phyloP scores from a whole-genome alignment of 2,888 invertebrate genomes.

The Papilio protenor region DNA sequence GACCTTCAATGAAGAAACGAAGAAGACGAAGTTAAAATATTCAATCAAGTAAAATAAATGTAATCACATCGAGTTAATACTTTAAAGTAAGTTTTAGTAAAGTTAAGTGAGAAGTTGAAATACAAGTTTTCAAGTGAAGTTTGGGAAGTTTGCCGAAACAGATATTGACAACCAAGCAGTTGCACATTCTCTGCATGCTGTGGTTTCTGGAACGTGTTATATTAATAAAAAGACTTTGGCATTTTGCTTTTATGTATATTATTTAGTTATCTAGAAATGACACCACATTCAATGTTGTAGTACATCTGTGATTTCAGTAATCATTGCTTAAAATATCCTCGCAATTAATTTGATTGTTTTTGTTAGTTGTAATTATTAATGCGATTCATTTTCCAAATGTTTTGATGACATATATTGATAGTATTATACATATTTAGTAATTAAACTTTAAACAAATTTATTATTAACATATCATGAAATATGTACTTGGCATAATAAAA shows the following conservation, averaged over 20 bases:
- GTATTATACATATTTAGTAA: too few species aligned
- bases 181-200: neutral
- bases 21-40: too few species aligned
- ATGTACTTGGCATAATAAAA: too few species aligned
- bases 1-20: too few species aligned
- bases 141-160: neutral
- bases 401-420: slow-evolving; percentile 1
- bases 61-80: slow-evolving; percentile 5
- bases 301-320: neutral
- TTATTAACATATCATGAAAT: too few species aligned
- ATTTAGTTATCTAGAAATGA: too few species aligned
- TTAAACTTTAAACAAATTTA: too few species aligned
- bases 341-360: slow-evolving; percentile 7
- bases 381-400: neutral
- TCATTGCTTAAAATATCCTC: neutral
- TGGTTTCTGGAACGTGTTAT: neutral
- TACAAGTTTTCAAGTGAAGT: slow-evolving; percentile 1
- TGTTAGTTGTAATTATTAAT: neutral
- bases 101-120: slow-evolving; percentile 6
- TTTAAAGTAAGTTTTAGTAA: slow-evolving; percentile 17
- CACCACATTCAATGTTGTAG: too few species aligned
- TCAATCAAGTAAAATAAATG: too few species aligned
- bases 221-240: too few species aligned
- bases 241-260: too few species aligned
- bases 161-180: slow-evolving; percentile 1